Evolutionary conservation across 2,113 vertebrate genomes (phyloP).

Genomic region (Rhea pennata): DNA sequence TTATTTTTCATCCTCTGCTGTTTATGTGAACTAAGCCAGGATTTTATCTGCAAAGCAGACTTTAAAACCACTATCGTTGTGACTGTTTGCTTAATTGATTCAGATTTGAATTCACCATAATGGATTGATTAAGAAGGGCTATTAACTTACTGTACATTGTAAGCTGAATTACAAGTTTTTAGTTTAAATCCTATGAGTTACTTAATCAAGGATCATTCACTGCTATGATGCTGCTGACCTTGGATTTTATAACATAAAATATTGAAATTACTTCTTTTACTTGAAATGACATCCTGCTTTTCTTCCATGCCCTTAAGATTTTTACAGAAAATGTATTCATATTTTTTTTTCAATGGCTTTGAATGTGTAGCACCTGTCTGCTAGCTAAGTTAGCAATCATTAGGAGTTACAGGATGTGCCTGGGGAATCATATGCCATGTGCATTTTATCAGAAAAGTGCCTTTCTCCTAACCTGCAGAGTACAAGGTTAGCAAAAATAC

Average conservation of each 20-base stretch:
- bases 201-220: not conserved
- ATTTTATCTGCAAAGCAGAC: not conserved
- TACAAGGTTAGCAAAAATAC: not conserved
- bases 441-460: not conserved
- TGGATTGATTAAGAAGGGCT: not conserved
- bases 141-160: not conserved
- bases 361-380: not conserved
- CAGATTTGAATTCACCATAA: not conserved
- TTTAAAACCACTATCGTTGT: not conserved
- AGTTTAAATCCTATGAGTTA: not conserved
- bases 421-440: not conserved
- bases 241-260: slow-evolving; percentile 6
- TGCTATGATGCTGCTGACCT: not conserved
- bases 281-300: not conserved
- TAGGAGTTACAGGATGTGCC: not conserved
- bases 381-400: not conserved
- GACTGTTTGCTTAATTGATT: not conserved
- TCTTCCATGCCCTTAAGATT: not conserved
- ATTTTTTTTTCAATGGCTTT: slow-evolving; percentile 3
- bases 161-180: not conserved
- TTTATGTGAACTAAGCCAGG: not conserved
- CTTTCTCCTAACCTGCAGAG: not conserved
- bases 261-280: slow-evolving; percentile 11
- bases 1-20: not conserved
- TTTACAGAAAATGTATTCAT: slow-evolving; percentile 16